Conservation (phyloP, 2,888 invertebrate species). For the Allophyes oxyacanthae region DNA sequence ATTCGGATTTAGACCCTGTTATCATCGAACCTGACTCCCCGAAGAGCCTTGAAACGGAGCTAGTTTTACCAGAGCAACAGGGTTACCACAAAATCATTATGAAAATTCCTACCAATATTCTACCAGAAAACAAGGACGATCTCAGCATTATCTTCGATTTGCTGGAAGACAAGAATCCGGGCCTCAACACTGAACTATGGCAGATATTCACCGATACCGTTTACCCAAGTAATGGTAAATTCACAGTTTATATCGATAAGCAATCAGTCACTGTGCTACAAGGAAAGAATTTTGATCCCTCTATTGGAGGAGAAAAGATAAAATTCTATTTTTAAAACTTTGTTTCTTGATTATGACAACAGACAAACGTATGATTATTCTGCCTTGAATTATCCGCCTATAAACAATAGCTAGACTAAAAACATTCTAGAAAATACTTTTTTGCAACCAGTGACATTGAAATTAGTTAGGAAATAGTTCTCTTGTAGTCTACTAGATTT, state of each 20-base stretch:
- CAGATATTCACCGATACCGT: slow-evolving; percentile 65
- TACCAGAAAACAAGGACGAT: slow-evolving; percentile 78
- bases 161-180: slow-evolving; percentile 81
- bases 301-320: slow-evolving; percentile 74
- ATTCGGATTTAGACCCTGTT: slow-evolving; percentile 53
- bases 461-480: no score
- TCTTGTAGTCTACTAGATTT: no score
- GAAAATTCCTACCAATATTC: slow-evolving; percentile 72
- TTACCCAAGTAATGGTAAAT: slow-evolving; percentile 73
- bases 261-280: slow-evolving; percentile 73
- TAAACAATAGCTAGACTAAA: neutral
- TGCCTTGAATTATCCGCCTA: neutral
- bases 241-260: slow-evolving; percentile 72
- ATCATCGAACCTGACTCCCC: slow-evolving; percentile 57
- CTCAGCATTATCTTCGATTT: slow-evolving; percentile 78
- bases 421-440: neutral
- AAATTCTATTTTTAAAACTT: slow-evolving; percentile 71
- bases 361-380: neutral
- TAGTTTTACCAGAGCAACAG: slow-evolving; percentile 48
- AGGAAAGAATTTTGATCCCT: slow-evolving; percentile 70
- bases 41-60: slow-evolving; percentile 38
- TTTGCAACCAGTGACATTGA: no score
- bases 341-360: neutral
- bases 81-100: slow-evolving; percentile 70
- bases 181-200: slow-evolving; percentile 80